A percentile compares a stretch with the other conserved stretches of the same genome.
phyloP scores from a whole-genome alignment of 2,113 vertebrate species.

The Syrmaticus mikado region DNA sequence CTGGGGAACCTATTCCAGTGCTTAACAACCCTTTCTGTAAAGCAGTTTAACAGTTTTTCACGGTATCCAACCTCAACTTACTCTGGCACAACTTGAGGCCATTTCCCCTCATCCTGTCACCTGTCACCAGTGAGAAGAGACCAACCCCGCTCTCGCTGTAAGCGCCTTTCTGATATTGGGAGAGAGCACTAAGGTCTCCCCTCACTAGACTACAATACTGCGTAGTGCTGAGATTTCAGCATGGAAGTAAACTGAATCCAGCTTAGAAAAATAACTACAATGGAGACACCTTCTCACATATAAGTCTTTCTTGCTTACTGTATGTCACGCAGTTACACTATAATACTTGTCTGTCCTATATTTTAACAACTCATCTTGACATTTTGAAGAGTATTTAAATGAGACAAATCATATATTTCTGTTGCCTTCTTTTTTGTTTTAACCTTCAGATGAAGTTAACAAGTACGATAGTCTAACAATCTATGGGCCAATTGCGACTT shows the following conservation, averaged over 20 bases:
- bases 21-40: too few relatives aligned
- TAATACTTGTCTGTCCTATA: neutral
- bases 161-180: too few relatives aligned
- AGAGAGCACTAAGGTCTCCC: too few relatives aligned
- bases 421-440: neutral
- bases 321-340: neutral
- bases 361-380: neutral
- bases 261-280: neutral
- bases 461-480: neutral
- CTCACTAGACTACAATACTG: neutral
- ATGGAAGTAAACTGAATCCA: neutral
- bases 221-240: neutral
- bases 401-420: neutral
- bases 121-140: too few relatives aligned
- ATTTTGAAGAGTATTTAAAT: neutral
- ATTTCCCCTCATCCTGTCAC: too few relatives aligned
- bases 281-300: neutral
- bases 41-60: too few relatives aligned
- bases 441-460: neutral
- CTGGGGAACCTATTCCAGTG: too few relatives aligned
- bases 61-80: too few relatives aligned
- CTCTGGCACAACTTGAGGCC: too few relatives aligned
- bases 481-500: neutral
- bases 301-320: neutral
- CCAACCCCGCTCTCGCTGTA: too few relatives aligned